Percentiles rank a stretch among this genome's conserved stretches.
Conservation (phyloP, 2,797 vertebrate species). For the Pogonophryne albipinna region DNA sequence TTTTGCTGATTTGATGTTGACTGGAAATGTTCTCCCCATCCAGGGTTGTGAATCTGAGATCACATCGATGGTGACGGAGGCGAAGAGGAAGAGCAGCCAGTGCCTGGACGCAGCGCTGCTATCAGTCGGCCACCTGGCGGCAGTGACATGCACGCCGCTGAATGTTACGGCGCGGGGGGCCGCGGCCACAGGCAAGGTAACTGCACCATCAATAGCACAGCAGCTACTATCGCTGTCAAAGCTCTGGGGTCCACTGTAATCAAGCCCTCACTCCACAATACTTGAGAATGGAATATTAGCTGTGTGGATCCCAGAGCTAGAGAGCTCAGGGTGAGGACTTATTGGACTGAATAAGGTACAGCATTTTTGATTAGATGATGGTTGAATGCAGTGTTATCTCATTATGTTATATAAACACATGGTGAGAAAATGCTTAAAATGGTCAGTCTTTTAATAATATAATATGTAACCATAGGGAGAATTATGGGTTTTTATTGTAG, state of each 20-base stretch:
- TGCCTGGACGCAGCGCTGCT: slow-evolving; percentile 81
- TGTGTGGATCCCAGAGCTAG: slow-evolving; percentile 39
- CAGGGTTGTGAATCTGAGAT: slow-evolving; percentile 97
- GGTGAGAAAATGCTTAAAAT: background rate
- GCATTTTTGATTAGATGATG: slow-evolving; percentile 32
- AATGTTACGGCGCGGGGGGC: slow-evolving; percentile 72
- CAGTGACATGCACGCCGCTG: slow-evolving; percentile 82
- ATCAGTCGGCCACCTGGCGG: slow-evolving; percentile 83
- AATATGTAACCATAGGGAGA: too few species aligned
- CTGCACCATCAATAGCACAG: slow-evolving; percentile 51
- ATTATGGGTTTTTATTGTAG: background rate
- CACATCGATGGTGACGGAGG: slow-evolving; percentile 92
- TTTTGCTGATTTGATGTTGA: slow-evolving; percentile 45
- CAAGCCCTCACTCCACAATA: slow-evolving; percentile 42
- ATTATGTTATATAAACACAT: background rate
- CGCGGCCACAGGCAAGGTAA: slow-evolving; percentile 70
- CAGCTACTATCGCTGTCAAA: slow-evolving; percentile 36
- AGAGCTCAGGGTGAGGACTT: slow-evolving; percentile 10
- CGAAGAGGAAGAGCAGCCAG: slow-evolving; percentile 84
- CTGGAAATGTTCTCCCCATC: slow-evolving; percentile 23
- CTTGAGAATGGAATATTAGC: slow-evolving; percentile 47
- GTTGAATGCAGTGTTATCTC: slow-evolving; percentile 10
- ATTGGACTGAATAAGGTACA: slow-evolving; percentile 19
- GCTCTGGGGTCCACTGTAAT: slow-evolving; percentile 47
- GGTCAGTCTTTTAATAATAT: background rate